Base-by-base conservation (phyloP, 2,113 vertebrate genomes). In the Semnornis frantzii region DNA sequence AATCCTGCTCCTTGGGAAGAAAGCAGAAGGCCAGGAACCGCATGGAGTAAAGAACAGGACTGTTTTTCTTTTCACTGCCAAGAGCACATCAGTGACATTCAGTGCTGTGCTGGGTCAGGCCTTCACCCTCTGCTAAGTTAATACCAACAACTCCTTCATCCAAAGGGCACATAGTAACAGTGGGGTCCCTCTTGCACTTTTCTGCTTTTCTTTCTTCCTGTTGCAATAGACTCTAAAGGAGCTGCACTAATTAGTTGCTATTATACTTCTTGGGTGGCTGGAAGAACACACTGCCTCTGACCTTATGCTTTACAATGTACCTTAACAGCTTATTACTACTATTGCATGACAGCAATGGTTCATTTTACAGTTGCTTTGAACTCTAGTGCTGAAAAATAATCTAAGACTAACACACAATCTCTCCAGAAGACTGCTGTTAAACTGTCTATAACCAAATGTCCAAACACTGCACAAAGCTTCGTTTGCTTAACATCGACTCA, bases 391-490 rank as follows among this genome's bases (percentile, higher is more conserved):
- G 70, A 90, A 94, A 95, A 95, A 96, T 94, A 94, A 96, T 88
- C 92, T 85, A 75, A 90, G 75, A 81, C 59, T 95, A 93, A 95
- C 80, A 83, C 87, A 72, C 74, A 90, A 82, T 44, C 48, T 86
- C 83, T 96, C 81, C 76, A 95, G 86, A 93, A 96, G 91, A 93
- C 77, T 85, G 93, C 93, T 96, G 95, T 94, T 97, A 93, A 96
- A 96, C 93, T 80, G 86, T 90, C 89, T 97, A 95, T 96, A 96
- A 92, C 93, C 85, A 77, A 96, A 89, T 95, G 94, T 94, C 96
- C 96, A 95, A 95, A 95, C 21, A 46, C 82, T 66, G 88, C 65
- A 75, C 88, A 90, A 92, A 94, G 93, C 94, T 95, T 96, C 92
- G 90, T 97, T 97, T 90, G 93, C 89, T 95, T 95, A 92, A 81